A percentile compares a stretch with the other conserved stretches of the same genome.
phyloP scores from a whole-genome alignment of 2,888 invertebrate species.

The Ormyrus pomaceus region DNA sequence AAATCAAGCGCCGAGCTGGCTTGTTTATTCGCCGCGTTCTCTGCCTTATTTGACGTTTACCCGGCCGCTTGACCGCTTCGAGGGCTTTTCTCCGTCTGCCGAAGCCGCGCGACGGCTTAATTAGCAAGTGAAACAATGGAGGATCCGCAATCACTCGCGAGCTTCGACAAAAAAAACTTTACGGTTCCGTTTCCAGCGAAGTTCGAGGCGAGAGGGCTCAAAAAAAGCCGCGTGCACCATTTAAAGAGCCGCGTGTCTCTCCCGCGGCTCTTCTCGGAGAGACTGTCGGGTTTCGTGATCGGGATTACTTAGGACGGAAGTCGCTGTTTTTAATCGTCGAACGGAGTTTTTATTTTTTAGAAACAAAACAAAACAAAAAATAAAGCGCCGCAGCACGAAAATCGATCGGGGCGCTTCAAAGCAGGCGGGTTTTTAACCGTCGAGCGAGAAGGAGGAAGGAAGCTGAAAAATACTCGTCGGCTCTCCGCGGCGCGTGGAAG shows the following conservation, averaged over 20 bases:
- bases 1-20: conserved; percentile 31
- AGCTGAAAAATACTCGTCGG: conserved; percentile 42
- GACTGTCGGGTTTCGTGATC: conserved; percentile 29
- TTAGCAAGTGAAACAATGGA: too few relatives aligned
- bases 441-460: conserved; percentile 8
- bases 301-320: conserved; percentile 33
- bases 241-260: conserved; percentile 10
- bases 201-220: too few relatives aligned
- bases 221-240: neutral
- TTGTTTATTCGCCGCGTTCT: conserved; percentile 41
- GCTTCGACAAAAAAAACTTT: too few relatives aligned
- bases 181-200: too few relatives aligned
- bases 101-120: too few relatives aligned
- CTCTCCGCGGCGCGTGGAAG: neutral
- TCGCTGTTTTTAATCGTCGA: conserved; percentile 28
- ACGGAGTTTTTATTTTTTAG: neutral
- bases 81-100: too few relatives aligned
- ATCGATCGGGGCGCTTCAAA: conserved; percentile 48
- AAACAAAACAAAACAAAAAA: neutral
- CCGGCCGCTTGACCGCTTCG: neutral
- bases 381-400: conserved; percentile 23
- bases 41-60: conserved; percentile 52
- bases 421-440: conserved; percentile 22
- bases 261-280: neutral
- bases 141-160: too few relatives aligned